These are phyloP conservation scores for Danaus plexippus DNA, from an alignment of 1,140 invertebrate species.

Conservation along the genomic window DNA sequence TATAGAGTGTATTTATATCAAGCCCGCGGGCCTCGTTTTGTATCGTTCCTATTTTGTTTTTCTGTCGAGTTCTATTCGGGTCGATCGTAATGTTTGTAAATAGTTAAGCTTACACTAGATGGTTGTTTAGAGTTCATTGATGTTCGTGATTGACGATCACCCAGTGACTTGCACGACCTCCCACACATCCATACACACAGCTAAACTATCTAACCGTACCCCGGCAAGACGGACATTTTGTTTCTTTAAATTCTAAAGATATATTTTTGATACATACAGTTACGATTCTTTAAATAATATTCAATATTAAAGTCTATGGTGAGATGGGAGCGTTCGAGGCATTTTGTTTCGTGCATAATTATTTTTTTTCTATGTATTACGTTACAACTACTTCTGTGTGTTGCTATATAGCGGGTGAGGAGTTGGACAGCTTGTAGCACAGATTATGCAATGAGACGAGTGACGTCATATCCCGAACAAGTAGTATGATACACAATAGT, in stretches of 20 bases:
- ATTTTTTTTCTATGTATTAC: not conserved
- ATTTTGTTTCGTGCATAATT: conserved; percentile 3
- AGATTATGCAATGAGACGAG: conserved; percentile 5
- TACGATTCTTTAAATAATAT: not conserved
- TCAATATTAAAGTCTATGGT: conserved; percentile 1
- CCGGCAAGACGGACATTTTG: too few relatives aligned
- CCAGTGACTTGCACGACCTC: conserved; percentile 1
- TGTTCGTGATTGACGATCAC: conserved; percentile 22
- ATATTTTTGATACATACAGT: conserved; percentile 21
- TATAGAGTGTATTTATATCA: conserved; percentile 65
- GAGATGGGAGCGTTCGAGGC: conserved; percentile 1
- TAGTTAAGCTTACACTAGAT: conserved; percentile 60
- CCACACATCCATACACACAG: too few relatives aligned
- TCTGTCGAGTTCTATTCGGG: conserved; percentile 67
- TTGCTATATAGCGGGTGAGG: not conserved
- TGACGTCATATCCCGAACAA: conserved; percentile 31
- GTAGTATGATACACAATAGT: conserved; percentile 56
- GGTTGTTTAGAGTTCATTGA: conserved; percentile 33
- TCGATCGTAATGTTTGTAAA: conserved; percentile 65
- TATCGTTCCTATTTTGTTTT: conserved; percentile 72
- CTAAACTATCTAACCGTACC: too few relatives aligned
- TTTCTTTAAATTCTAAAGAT: conserved; percentile 12
- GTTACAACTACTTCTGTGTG: not conserved
- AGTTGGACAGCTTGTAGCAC: not conserved
- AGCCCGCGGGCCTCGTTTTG: conserved; percentile 47